phyloP scores from a whole-genome alignment of 2,888 invertebrate genomes.

The Orthosia gracilis region DNA sequence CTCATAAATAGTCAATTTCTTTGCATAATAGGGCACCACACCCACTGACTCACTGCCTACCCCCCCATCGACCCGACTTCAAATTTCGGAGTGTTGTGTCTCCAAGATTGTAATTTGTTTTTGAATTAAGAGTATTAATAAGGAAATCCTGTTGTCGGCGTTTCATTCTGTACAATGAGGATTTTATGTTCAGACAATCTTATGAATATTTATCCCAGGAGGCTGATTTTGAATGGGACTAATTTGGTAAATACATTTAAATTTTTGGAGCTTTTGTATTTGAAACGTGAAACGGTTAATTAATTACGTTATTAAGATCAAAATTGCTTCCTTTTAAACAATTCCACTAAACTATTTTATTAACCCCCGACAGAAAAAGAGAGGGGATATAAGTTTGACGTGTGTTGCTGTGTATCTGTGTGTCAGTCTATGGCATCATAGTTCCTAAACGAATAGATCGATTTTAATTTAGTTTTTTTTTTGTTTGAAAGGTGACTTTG shows the following conservation, averaged over 20 bases:
- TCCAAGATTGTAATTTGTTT: slow-evolving; percentile 50
- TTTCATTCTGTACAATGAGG: slow-evolving; percentile 32
- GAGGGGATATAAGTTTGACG: no score
- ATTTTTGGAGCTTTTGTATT: slow-evolving; percentile 16
- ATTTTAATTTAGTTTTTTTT: no score
- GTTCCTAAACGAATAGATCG: no score
- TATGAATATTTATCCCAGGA: slow-evolving; percentile 53
- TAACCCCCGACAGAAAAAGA: no score
- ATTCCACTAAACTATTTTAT: background rate
- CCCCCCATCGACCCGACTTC: background rate
- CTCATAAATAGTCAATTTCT: slow-evolving; percentile 70
- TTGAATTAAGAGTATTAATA: slow-evolving; percentile 45
- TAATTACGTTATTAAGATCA: background rate
- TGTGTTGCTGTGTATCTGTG: no score
- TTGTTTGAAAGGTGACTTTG: no score
- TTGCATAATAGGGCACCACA: slow-evolving; percentile 66
- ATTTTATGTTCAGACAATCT: slow-evolving; percentile 37
- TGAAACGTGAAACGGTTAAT: slow-evolving; percentile 22
- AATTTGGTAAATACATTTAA: slow-evolving; percentile 31
- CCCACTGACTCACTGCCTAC: background rate
- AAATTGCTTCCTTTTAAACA: background rate
- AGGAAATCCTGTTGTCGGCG: slow-evolving; percentile 33
- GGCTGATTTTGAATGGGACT: slow-evolving; percentile 26
- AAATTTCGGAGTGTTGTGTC: slow-evolving; percentile 23
- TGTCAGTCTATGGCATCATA: no score